phyloP scores from a whole-genome alignment of 2,113 vertebrate genomes.

The Odocoileus virginianus region DNA sequence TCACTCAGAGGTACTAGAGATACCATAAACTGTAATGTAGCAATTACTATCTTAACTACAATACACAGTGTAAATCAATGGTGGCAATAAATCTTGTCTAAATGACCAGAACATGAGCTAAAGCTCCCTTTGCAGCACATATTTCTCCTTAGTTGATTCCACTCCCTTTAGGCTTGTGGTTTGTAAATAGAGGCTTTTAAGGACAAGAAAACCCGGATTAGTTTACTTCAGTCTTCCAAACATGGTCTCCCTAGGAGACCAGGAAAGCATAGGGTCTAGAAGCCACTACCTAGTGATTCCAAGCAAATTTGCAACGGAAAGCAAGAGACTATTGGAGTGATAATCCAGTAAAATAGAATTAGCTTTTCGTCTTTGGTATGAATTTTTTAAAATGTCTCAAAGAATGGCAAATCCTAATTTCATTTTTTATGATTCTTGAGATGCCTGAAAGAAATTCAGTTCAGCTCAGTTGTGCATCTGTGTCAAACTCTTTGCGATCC shows the following conservation, averaged over 20 bases:
- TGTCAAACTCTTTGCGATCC: not conserved
- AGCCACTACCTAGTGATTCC: conserved; percentile 14
- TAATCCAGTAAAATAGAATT: conserved; percentile 19
- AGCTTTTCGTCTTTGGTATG: not conserved
- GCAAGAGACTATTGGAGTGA: not conserved
- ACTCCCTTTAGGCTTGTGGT: conserved; percentile 39
- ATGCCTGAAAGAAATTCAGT: not conserved
- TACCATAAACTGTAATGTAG: conserved; percentile 5
- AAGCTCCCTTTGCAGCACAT: not conserved
- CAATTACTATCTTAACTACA: conserved; percentile 59
- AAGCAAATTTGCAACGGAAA: conserved; percentile 38
- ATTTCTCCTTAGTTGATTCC: conserved; percentile 37
- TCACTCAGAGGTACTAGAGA: conserved; percentile 29
- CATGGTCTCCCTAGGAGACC: conserved; percentile 42
- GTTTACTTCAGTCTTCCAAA: conserved; percentile 67
- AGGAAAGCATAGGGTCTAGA: conserved; percentile 22
- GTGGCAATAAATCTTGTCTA: conserved; percentile 44
- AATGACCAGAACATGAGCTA: conserved; percentile 35
- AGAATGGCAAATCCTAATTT: not conserved
- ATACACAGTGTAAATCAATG: conserved; percentile 26
- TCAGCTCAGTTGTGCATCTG: fast-evolving
- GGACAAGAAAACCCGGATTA: conserved; percentile 32
- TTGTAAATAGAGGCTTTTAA: conserved; percentile 62
- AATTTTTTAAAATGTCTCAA: conserved; percentile 13
- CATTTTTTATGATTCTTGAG: conserved; percentile 28